A percentile compares a stretch with the other conserved stretches of the same genome.
These are phyloP conservation scores for Baronia brevicornis DNA, from an alignment of 2,888 invertebrate genomes.

Conservation along the genomic window DNA sequence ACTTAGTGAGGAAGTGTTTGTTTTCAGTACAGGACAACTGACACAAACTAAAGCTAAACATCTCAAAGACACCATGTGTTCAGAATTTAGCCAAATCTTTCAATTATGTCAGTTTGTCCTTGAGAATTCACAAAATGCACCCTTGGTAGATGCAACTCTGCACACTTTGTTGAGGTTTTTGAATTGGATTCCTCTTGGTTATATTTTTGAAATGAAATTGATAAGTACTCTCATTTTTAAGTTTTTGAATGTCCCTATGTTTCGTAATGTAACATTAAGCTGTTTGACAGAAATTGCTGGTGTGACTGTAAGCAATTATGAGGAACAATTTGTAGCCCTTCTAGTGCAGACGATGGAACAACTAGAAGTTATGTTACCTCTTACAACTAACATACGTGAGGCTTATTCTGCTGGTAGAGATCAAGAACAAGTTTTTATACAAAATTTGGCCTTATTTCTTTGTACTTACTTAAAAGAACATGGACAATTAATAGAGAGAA, in stretches of 20 bases:
- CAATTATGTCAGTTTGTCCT: slow-evolving; percentile 98
- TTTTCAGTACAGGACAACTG: slow-evolving; percentile 98
- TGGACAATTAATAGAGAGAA: slow-evolving; percentile 89
- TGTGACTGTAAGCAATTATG: slow-evolving; percentile 91
- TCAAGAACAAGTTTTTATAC: slow-evolving; percentile 99
- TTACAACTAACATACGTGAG: slow-evolving; percentile 92
- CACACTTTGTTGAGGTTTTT: slow-evolving; percentile 97
- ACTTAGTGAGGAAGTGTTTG: slow-evolving; percentile 98
- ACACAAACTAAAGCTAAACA: slow-evolving; percentile 99
- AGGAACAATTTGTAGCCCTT: slow-evolving; percentile 92
- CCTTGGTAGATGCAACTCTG: slow-evolving; percentile 95
- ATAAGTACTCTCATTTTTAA: slow-evolving; percentile 95
- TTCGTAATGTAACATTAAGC: slow-evolving; percentile 97
- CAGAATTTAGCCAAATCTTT: slow-evolving; percentile 98
- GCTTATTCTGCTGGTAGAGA: slow-evolving; percentile 96
- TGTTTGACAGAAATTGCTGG: slow-evolving; percentile 99
- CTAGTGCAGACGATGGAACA: slow-evolving; percentile 95
- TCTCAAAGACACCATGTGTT: slow-evolving; percentile 99
- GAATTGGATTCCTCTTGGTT: slow-evolving; percentile 99
- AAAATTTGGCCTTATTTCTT: slow-evolving; percentile 97
- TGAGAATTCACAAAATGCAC: slow-evolving; percentile 98
- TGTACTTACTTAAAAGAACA: slow-evolving; percentile 98
- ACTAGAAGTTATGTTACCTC: slow-evolving; percentile 92
- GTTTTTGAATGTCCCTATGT: slow-evolving; percentile 98
- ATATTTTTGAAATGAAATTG: slow-evolving; percentile 99